Evolutionary conservation across 2,888 invertebrate genomes (phyloP).

Genomic region (Tenodera sinensis): DNA sequence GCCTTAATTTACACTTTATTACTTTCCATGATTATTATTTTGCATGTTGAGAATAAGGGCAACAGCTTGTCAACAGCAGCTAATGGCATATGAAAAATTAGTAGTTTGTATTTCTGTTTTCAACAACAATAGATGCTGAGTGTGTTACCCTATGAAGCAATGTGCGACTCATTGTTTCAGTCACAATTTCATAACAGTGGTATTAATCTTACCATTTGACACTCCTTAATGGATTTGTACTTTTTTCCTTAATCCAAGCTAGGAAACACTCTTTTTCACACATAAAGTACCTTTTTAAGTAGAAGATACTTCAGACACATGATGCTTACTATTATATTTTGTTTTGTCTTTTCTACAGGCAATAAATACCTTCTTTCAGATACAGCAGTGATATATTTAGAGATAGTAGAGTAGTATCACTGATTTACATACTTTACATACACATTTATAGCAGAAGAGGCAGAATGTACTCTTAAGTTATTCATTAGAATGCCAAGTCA

Average conservation of each 20-base stretch:
- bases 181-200: neutral
- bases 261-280: neutral
- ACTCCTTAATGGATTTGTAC: neutral
- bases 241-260: neutral
- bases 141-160: neutral
- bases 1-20: neutral
- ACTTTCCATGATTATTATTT: neutral
- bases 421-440: neutral
- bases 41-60: neutral
- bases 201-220: neutral
- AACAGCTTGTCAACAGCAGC: neutral
- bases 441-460: neutral
- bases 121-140: neutral
- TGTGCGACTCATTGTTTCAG: neutral
- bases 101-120: neutral
- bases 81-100: neutral
- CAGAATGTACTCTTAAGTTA: neutral
- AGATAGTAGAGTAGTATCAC: neutral
- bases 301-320: neutral
- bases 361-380: neutral
- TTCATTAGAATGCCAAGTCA: neutral
- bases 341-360: neutral
- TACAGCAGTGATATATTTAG: neutral
- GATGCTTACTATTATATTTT: neutral
- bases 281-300: neutral